Base-by-base conservation (phyloP, 2,888 invertebrate species). In the Baccha elongata region DNA sequence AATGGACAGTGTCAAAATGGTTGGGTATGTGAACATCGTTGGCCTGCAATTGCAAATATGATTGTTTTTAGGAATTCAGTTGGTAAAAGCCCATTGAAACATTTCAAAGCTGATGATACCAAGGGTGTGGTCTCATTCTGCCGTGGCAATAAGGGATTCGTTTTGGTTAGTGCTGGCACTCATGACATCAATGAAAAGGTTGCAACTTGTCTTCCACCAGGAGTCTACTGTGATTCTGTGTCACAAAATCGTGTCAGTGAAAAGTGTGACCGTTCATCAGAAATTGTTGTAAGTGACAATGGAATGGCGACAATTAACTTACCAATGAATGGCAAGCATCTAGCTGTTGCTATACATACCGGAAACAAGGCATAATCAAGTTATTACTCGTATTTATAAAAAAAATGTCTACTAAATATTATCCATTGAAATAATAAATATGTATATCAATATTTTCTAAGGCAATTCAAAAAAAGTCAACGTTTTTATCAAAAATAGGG, bases 191-290 rank as follows among this genome's bases (percentile, higher is more conserved):
- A 92, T 46, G 90, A 91, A 85, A 29, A 62, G 23, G 85, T 87
- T 0, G 88, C 93, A 91, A 95, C 94, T 1, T 94, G 94, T 79
- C 92, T 97, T 11, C 94, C 95, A 6, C 91, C 93, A 55, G 97
- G 97, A n/a, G 91, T 86, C 0, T 97, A 97, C 90, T 97, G 97
- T 89, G 97, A 97, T 89, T 11, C 95, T 96, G 84, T 94, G 94
- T 35, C 96, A 96, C 0, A 88, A 90, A 21, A 91, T 91, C 86
- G 72, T 26, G 6, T 55, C 1, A 23, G 87, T 85, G 0, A 90
- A 92, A 84, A 92, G 46, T 60, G 68, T 32, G 52, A 86, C 85
- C 13, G 60, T 68, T 1, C 86, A 75, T 7, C 79, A 35, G 17
- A 64, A 19, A 11, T 48, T 7, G 55, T 50, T 10, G 85, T 88